These are phyloP conservation scores for Phymorhynchus buccinoides DNA, from an alignment of 1,140 invertebrate genomes.

Conservation along the genomic window DNA sequence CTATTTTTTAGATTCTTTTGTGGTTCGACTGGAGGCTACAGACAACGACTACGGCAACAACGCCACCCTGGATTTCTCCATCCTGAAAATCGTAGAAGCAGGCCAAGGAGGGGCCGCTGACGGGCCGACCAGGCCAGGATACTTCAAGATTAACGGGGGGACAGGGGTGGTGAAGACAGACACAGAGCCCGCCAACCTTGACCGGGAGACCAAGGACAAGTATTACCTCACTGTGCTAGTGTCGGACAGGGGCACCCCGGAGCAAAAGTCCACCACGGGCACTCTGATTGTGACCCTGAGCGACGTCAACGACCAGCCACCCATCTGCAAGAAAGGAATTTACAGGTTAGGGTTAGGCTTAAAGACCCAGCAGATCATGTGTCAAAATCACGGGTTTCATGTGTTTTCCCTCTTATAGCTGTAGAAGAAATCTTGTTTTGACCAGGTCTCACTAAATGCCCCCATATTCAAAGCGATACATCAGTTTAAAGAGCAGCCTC, in stretches of 20 bases:
- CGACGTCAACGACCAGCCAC: slow-evolving; percentile 76
- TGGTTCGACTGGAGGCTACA: slow-evolving; percentile 93
- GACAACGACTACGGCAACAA: slow-evolving; percentile 75
- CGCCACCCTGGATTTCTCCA: slow-evolving; percentile 38
- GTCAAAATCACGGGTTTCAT: too few species aligned
- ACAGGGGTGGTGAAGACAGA: slow-evolving; percentile 58
- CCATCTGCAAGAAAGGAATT: neutral
- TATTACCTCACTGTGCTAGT: slow-evolving; percentile 49
- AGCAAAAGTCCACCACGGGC: neutral
- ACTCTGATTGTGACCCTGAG: slow-evolving; percentile 32
- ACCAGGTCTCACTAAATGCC: too few species aligned
- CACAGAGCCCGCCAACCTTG: slow-evolving; percentile 40
- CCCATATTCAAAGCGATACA: too few species aligned
- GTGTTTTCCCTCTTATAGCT: too few species aligned
- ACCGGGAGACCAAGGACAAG: slow-evolving; percentile 54
- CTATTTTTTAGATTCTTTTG: slow-evolving; percentile 84
- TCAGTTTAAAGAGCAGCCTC: too few species aligned
- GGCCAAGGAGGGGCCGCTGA: too few species aligned
- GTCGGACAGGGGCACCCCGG: neutral
- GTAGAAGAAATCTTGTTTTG: too few species aligned
- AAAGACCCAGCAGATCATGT: too few species aligned
- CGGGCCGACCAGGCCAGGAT: neutral
- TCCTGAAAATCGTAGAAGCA: slow-evolving; percentile 51
- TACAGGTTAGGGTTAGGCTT: neutral
- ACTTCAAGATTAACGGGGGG: neutral